Conservation (phyloP, 1,140 invertebrate species). For the Drosophila hydei region DNA sequence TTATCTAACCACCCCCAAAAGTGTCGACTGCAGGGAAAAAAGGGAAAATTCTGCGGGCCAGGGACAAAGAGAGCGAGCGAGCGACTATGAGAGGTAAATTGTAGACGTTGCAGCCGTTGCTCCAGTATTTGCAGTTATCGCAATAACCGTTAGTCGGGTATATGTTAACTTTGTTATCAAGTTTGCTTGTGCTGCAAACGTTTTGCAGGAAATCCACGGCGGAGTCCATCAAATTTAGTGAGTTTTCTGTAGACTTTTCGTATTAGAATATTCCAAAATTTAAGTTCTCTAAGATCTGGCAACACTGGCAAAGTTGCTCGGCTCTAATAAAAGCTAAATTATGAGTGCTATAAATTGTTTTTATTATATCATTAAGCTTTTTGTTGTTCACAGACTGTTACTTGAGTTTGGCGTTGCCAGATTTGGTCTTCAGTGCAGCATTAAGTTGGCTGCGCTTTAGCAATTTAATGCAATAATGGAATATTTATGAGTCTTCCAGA, state of each 20-base stretch:
- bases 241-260: too few relatives aligned
- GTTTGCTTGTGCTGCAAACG: constrained; percentile 19
- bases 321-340: background rate
- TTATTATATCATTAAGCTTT: constrained; percentile 2
- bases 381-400: background rate
- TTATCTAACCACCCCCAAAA: constrained; percentile 80
- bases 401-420: background rate
- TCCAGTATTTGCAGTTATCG: constrained; percentile 54
- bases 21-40: constrained; percentile 74
- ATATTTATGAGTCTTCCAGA: too few relatives aligned
- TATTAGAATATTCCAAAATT: too few relatives aligned
- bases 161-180: constrained; percentile 48
- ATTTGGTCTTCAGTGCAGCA: background rate
- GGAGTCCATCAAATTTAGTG: background rate
- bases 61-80: background rate
- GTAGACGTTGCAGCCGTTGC: constrained; percentile 55
- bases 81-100: constrained; percentile 25
- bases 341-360: background rate
- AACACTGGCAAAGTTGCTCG: background rate
- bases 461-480: too few relatives aligned
- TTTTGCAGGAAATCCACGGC: background rate
- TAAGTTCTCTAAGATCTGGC: background rate
- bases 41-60: constrained; percentile 67
- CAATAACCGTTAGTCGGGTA: constrained; percentile 60
- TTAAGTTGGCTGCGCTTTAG: background rate